phyloP scores from a whole-genome alignment of 2,888 invertebrate genomes.

The Hypsopygia costalis region DNA sequence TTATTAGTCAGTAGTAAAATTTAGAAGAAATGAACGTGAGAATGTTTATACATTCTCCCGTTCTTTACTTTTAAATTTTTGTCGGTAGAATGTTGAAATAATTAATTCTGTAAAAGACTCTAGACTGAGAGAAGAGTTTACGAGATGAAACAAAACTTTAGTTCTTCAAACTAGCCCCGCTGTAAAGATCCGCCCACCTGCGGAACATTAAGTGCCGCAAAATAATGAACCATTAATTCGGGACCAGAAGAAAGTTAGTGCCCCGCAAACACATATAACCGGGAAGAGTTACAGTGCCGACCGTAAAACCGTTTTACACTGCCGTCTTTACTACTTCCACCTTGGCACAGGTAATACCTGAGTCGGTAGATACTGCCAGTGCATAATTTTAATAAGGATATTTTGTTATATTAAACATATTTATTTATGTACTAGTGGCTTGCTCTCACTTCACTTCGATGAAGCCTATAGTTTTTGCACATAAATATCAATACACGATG shows the following conservation, averaged over 20 bases:
- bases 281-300: constrained; percentile 8
- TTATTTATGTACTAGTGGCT: too few relatives aligned
- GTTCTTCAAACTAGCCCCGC: constrained; percentile 12
- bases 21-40: too few relatives aligned
- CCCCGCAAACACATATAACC: constrained; percentile 19
- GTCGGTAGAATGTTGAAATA: too few relatives aligned
- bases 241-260: constrained; percentile 25
- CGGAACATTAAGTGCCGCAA: constrained; percentile 25
- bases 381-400: background rate
- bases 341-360: constrained; percentile 2
- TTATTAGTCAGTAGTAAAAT: too few relatives aligned
- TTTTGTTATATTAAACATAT: too few relatives aligned
- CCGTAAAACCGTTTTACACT: constrained; percentile 10
- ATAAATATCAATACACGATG: too few relatives aligned
- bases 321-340: background rate
- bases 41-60: too few relatives aligned
- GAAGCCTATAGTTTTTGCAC: too few relatives aligned
- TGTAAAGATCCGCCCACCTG: constrained; percentile 24
- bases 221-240: constrained; percentile 31
- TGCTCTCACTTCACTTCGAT: too few relatives aligned
- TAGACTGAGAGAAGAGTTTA: background rate
- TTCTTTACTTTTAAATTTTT: too few relatives aligned
- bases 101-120: too few relatives aligned
- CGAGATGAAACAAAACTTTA: background rate
- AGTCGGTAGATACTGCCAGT: background rate